phyloP scores from a whole-genome alignment of 2,888 invertebrate genomes.

The Branchellion lobata region DNA sequence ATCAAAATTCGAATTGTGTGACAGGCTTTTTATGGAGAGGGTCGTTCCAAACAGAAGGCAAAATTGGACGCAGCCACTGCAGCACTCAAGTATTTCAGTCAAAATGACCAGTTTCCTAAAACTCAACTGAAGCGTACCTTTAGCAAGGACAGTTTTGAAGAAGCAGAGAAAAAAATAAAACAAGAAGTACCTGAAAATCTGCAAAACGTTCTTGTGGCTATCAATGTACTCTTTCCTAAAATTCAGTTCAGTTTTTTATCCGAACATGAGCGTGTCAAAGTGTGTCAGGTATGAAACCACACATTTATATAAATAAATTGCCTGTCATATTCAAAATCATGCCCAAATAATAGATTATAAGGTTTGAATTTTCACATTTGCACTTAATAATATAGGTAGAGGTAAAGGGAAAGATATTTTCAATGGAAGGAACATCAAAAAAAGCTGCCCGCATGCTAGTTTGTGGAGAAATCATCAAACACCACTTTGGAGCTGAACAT shows the following conservation, averaged over 20 bases:
- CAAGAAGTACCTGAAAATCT: neutral
- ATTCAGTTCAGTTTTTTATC: neutral
- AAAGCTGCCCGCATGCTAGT: neutral
- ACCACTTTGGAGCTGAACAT: neutral
- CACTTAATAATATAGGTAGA: too few relatives aligned
- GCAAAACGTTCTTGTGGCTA: neutral
- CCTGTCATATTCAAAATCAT: too few relatives aligned
- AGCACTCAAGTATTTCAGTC: neutral
- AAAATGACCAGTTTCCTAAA: neutral
- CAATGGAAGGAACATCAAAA: neutral
- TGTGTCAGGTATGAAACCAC: neutral
- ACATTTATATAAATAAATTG: too few relatives aligned
- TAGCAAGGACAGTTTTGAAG: neutral
- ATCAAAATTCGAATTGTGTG: neutral
- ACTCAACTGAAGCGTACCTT: neutral
- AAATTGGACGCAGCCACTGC: neutral
- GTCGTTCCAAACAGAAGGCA: constrained; percentile 10
- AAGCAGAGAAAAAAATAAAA: neutral
- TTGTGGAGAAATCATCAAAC: neutral
- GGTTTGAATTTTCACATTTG: too few relatives aligned
- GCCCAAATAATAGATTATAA: too few relatives aligned
- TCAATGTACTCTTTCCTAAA: neutral
- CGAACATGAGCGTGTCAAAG: neutral
- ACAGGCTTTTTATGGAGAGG: constrained; percentile 7
- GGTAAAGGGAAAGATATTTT: neutral